phyloP scores from a whole-genome alignment of 2,797 vertebrate genomes.

The Mormyrops boulengeri region DNA sequence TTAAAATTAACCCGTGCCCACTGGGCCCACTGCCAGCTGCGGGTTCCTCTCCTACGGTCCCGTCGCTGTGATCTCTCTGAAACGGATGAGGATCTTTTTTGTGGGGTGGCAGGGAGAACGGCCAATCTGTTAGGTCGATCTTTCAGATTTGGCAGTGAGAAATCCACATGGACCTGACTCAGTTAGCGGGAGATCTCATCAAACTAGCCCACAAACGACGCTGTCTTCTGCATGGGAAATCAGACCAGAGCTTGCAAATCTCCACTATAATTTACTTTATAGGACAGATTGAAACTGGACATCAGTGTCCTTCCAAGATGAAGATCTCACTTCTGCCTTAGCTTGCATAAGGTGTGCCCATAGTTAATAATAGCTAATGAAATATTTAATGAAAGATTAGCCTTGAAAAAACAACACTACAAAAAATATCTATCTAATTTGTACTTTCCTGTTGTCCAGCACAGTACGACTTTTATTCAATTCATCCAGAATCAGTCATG shows the following conservation, averaged over 20 bases:
- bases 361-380: background rate
- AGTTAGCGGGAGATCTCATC: slow-evolving; percentile 1
- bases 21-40: background rate
- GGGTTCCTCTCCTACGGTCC: background rate
- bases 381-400: background rate
- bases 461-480: background rate
- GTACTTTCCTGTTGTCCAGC: background rate
- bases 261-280: background rate
- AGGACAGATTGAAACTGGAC: background rate
- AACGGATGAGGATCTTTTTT: background rate
- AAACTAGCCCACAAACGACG: background rate
- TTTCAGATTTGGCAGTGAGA: background rate
- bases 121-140: background rate
- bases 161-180: background rate
- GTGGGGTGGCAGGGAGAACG: background rate
- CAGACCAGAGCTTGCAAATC: background rate
- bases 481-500: background rate
- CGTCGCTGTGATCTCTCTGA: background rate
- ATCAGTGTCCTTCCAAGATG: background rate
- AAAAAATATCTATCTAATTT: background rate
- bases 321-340: background rate
- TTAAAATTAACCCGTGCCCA: slow-evolving; percentile 1
- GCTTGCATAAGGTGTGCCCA: background rate
- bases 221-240: background rate
- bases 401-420: background rate